Evolutionary conservation across 1,140 invertebrate genomes (phyloP).

Genomic region (Palaemon carinicauda): DNA sequence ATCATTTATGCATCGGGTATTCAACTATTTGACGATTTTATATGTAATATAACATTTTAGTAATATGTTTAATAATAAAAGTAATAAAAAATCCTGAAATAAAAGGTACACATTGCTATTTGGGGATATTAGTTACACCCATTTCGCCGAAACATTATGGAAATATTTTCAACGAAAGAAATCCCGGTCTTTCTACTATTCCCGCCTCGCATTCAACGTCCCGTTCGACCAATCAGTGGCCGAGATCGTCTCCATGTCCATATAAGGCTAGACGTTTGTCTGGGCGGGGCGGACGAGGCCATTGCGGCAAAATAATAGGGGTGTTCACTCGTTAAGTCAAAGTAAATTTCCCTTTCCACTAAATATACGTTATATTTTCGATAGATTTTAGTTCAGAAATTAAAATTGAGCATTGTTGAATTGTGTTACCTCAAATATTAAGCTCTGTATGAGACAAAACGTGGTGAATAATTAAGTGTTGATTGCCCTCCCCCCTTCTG

Average conservation of each 20-base stretch:
- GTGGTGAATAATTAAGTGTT: too few species aligned
- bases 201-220: background rate
- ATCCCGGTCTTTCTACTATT: background rate
- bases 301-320: background rate
- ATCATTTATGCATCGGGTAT: background rate
- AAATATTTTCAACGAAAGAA: background rate
- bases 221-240: background rate
- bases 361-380: background rate
- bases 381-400: too few species aligned
- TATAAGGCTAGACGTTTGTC: constrained; percentile 2
- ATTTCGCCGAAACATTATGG: background rate
- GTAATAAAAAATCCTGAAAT: background rate
- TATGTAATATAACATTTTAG: background rate
- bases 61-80: background rate
- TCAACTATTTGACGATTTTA: background rate
- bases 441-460: too few species aligned
- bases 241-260: background rate
- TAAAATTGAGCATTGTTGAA: too few species aligned
- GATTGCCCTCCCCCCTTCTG: too few species aligned
- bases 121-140: background rate
- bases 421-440: too few species aligned
- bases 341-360: too few species aligned
- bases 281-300: background rate
- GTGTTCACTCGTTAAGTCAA: background rate
- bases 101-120: background rate